These are phyloP conservation scores for Masticophis lateralis DNA, from an alignment of 2,797 vertebrate genomes.

Conservation along the genomic window DNA sequence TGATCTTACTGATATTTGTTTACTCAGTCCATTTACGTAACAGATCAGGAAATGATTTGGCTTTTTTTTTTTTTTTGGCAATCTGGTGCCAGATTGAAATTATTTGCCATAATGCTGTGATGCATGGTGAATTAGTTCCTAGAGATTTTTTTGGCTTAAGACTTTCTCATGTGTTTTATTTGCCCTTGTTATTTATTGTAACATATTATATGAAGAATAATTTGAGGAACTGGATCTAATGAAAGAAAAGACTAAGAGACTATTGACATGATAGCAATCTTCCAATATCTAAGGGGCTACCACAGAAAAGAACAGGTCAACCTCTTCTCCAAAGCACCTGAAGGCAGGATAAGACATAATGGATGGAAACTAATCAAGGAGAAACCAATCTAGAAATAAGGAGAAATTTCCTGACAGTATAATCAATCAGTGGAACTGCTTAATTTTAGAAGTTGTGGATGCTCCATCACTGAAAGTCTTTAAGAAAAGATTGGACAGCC, in stretches of 20 bases:
- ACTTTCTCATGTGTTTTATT: neutral
- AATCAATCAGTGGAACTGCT: neutral
- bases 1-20: neutral
- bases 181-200: neutral
- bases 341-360: neutral
- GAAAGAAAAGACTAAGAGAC: neutral
- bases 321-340: neutral
- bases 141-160: neutral
- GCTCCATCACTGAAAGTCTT: neutral
- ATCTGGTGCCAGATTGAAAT: neutral
- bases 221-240: neutral
- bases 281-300: neutral
- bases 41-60: neutral
- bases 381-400: neutral
- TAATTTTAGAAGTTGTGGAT: neutral
- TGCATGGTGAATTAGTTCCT: neutral
- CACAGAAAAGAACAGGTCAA: neutral
- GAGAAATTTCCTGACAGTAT: neutral
- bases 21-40: neutral
- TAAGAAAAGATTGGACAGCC: neutral
- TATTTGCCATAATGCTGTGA: neutral
- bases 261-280: neutral
- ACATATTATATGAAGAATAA: neutral
- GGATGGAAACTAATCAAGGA: neutral
- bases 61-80: neutral